These are phyloP conservation scores for Polyommatus iphigenia DNA, from an alignment of 2,888 invertebrate genomes.

Conservation along the genomic window DNA sequence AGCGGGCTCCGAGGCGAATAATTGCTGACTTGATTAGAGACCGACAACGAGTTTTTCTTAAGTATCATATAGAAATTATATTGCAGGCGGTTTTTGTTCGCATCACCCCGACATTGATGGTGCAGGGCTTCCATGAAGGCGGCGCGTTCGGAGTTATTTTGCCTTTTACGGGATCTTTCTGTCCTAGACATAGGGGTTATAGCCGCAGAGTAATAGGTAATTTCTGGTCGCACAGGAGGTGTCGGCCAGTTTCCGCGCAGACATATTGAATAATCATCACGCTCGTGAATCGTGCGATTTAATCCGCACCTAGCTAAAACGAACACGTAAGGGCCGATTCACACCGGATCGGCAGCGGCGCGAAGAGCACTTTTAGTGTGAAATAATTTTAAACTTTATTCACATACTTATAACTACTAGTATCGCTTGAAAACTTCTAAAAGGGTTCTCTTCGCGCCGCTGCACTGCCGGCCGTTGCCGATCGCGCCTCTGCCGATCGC, in stretches of 20 bases:
- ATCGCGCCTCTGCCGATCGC: too few species aligned
- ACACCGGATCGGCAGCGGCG: too few species aligned
- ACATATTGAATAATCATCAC: constrained; percentile 40
- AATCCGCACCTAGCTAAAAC: constrained; percentile 32
- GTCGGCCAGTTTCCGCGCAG: constrained; percentile 39
- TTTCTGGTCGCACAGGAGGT: constrained; percentile 22
- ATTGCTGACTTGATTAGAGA: constrained; percentile 31
- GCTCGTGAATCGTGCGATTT: constrained; percentile 45
- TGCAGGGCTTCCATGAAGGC: constrained; percentile 34
- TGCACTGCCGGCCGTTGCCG: too few species aligned
- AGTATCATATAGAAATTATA: constrained; percentile 33
- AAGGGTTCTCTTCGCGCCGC: too few species aligned
- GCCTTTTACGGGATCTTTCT: neutral
- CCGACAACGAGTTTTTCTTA: constrained; percentile 32
- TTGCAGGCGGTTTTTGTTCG: constrained; percentile 30
- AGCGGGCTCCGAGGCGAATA: constrained; percentile 27
- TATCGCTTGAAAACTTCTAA: too few species aligned
- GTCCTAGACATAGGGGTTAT: neutral
- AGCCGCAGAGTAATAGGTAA: neutral
- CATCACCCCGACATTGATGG: constrained; percentile 29
- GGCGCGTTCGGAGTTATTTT: neutral
- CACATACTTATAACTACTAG: too few species aligned
- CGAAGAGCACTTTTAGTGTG: too few species aligned
- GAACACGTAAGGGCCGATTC: too few species aligned
- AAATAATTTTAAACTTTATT: too few species aligned